Percentiles rank a stretch among this genome's conserved stretches.
phyloP scores from a whole-genome alignment of 2,113 vertebrate species.

The Parotia lawesii region DNA sequence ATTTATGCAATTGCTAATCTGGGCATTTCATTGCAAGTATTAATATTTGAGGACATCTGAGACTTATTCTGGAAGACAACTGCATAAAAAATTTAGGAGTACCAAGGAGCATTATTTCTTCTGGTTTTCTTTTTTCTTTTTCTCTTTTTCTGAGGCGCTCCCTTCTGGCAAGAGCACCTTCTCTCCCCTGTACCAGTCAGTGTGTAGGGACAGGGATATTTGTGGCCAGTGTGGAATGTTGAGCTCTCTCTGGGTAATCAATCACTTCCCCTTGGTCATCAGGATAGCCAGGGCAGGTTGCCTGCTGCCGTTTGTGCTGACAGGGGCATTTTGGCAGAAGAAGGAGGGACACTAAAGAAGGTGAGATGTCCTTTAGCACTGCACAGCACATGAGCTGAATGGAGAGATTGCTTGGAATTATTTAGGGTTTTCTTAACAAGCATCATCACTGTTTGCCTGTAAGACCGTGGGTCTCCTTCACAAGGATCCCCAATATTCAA shows the following conservation, averaged over 20 bases:
- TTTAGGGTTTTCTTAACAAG: not conserved
- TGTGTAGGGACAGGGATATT: not conserved
- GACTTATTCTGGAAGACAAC: conserved; percentile 16
- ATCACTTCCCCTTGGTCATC: not conserved
- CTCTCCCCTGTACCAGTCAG: not conserved
- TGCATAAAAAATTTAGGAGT: not conserved
- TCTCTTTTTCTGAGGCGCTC: not conserved
- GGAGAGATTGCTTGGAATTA: not conserved
- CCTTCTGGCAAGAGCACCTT: not conserved
- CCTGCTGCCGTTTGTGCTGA: not conserved
- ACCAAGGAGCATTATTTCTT: not conserved
- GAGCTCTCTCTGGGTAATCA: not conserved
- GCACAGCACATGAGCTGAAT: not conserved
- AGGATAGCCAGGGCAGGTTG: not conserved
- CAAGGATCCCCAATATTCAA: not conserved
- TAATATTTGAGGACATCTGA: conserved; percentile 45
- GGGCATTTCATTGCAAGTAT: conserved; percentile 16
- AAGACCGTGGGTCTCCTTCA: fast-evolving
- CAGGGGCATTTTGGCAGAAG: not conserved
- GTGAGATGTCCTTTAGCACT: not conserved
- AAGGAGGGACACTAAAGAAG: not conserved
- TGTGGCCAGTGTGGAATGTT: not conserved
- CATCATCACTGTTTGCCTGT: not conserved
- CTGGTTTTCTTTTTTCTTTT: not conserved
- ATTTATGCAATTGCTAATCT: conserved; percentile 17